These are phyloP conservation scores for Columba livia DNA, from an alignment of 2,113 vertebrate genomes.

Conservation along the genomic window DNA sequence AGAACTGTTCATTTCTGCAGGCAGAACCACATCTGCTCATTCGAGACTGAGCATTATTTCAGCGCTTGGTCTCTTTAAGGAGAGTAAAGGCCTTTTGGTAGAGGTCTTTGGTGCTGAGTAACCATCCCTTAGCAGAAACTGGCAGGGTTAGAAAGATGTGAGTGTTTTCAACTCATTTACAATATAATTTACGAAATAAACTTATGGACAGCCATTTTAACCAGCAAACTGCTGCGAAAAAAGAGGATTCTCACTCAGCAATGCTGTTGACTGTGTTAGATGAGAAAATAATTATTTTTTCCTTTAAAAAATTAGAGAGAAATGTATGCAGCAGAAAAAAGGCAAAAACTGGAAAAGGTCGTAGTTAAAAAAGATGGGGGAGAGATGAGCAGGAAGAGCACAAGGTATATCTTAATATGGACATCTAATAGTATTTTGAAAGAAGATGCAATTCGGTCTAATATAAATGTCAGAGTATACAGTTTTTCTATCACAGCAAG, in stretches of 20 bases:
- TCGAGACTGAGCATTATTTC: conserved; percentile 37
- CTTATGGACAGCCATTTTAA: not conserved
- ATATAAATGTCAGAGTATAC: not conserved
- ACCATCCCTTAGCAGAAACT: conserved; percentile 42
- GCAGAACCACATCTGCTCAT: not conserved
- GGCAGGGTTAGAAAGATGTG: not conserved
- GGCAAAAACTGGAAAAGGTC: not conserved
- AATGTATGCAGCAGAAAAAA: not conserved
- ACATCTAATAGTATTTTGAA: not conserved
- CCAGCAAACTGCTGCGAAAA: not conserved
- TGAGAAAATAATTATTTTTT: not conserved
- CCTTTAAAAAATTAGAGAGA: not conserved
- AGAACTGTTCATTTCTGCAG: conserved; percentile 30
- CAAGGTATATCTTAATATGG: not conserved
- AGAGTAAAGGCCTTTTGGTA: not conserved
- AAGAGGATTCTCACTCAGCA: not conserved
- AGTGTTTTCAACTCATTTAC: not conserved
- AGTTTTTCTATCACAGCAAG: not conserved
- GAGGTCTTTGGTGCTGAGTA: not conserved
- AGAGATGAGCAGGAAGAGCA: not conserved
- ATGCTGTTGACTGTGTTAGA: not conserved
- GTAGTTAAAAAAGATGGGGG: not conserved
- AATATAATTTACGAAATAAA: not conserved
- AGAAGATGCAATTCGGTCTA: not conserved
- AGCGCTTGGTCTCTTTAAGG: not conserved